Evolutionary conservation across 2,797 vertebrate species (phyloP).

Genomic region (Sorex maritimensis): DNA sequence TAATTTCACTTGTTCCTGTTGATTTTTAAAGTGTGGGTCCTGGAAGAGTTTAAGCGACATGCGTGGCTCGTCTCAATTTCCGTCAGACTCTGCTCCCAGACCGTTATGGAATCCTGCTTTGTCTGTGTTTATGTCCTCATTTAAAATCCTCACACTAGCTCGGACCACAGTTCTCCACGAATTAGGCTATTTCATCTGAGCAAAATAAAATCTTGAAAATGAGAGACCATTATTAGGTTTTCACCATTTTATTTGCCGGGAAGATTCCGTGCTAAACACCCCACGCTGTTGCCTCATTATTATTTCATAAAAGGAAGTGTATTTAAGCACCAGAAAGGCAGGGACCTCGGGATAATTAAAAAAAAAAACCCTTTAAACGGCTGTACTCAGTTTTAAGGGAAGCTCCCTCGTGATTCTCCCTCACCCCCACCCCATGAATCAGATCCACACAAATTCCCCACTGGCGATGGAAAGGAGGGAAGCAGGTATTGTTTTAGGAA

Average conservation of each 20-base stretch:
- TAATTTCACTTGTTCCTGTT: conserved; percentile 51
- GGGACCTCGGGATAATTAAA: conserved; percentile 8
- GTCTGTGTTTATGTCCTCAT: background rate
- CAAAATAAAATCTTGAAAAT: conserved; percentile 58
- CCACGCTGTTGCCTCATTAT: conserved; percentile 1
- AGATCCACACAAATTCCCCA: background rate
- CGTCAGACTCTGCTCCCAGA: background rate
- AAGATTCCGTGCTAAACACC: conserved; percentile 22
- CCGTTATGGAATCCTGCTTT: conserved; percentile 9
- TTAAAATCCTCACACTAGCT: conserved; percentile 36
- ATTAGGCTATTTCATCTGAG: too few species aligned
- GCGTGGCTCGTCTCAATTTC: conserved; percentile 2
- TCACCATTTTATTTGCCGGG: conserved; percentile 28
- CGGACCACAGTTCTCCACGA: conserved; percentile 10
- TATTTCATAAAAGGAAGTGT: conserved; percentile 60
- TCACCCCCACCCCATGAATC: background rate
- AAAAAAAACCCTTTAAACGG: background rate
- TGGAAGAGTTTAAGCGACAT: background rate
- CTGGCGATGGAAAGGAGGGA: too few species aligned
- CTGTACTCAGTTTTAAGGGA: conserved; percentile 35
- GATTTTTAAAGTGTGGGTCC: background rate
- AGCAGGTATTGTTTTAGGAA: too few species aligned
- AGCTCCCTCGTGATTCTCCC: background rate
- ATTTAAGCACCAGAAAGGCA: conserved; percentile 48
- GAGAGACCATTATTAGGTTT: conserved; percentile 29